Evolutionary conservation across 2,888 invertebrate genomes (phyloP).

Genomic region (Drosophila pegasa): DNA sequence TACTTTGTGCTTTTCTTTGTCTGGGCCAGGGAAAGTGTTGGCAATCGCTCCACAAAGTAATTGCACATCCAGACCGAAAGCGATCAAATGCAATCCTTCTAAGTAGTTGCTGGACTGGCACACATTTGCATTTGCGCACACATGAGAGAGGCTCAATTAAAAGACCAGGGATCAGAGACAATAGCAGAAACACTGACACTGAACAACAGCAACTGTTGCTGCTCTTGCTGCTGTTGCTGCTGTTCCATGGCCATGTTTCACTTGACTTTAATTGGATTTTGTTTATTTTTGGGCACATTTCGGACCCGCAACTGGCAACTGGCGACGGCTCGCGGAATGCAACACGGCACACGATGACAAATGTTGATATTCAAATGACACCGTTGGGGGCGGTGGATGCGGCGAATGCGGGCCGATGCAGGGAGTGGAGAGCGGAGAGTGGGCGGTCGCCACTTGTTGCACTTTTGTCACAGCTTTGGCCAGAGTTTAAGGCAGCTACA

Average conservation of each 20-base stretch:
- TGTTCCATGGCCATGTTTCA: slow-evolving; percentile 55
- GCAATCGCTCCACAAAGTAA: slow-evolving; percentile 66
- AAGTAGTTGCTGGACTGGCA: slow-evolving; percentile 56
- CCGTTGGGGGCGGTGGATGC: slow-evolving; percentile 57
- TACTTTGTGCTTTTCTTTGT: slow-evolving; percentile 10
- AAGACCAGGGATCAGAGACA: slow-evolving; percentile 42
- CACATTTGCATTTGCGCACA: slow-evolving; percentile 63
- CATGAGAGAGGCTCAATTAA: slow-evolving; percentile 71
- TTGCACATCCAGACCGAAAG: slow-evolving; percentile 45
- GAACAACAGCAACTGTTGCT: slow-evolving; percentile 29
- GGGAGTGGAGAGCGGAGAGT: slow-evolving; percentile 14
- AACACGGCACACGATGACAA: slow-evolving; percentile 80
- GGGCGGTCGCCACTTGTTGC: slow-evolving; percentile 46
- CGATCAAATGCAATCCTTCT: slow-evolving; percentile 52
- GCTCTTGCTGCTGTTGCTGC: slow-evolving; percentile 34
- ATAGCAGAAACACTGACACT: slow-evolving; percentile 29
- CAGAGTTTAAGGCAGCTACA: slow-evolving; percentile 14
- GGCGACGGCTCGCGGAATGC: slow-evolving; percentile 69
- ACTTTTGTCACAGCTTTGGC: slow-evolving; percentile 58
- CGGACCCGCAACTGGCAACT: slow-evolving; percentile 49
- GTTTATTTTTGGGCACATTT: slow-evolving; percentile 78
- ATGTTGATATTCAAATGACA: slow-evolving; percentile 80
- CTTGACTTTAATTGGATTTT: slow-evolving; percentile 78
- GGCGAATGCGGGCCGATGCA: slow-evolving; percentile 39
- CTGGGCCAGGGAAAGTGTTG: slow-evolving; percentile 70